Base-by-base conservation (phyloP, 2,888 invertebrate genomes). In the Apoderus coryli region DNA sequence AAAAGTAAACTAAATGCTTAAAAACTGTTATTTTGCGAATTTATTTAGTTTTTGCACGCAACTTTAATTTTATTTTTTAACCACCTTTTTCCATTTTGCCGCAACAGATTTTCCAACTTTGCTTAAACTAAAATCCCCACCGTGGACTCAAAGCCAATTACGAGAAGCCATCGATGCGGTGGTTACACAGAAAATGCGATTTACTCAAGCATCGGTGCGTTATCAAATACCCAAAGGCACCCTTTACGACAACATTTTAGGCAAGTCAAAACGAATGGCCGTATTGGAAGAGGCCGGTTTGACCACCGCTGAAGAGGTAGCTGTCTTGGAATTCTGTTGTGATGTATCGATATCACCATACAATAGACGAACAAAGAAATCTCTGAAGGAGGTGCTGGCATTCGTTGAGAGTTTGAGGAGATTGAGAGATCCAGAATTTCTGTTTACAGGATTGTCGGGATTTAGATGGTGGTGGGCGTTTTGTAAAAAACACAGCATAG, bases 381-480 rank as follows among this genome's bases (percentile, higher is more conserved):
- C 75, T 1, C 55, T 78, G 3, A 59, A 60, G 33, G 66, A 69
- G 27, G 66, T 79, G 9, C 50, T 78, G 23, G 59, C 61, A 27
- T 78, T 66, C 46, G 76, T 78, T n/a, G 72, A 74, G 47, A 70
- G 67, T 43, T 50, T 79, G 33, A 60, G 67, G 43, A 60, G 65
- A 24, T 47, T 56, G 19, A 60, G 72, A 37, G 72, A 76, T 35
- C 73, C 76, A 3, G 64, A 61, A 38, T 78, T 78, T 49, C 56
- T 65, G 37, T 76, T 78, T 46, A 64, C 68, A 32, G 73, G 75
- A n/a, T 60, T 76, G n/a, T 69, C 71, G 12, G 77, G 77, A 1
- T 79, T 74, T 46, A 59, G 76, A 9, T 79, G 79, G 79, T 79
- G 79, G 79, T 79, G 79, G 79, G 78, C 78, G 1, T 79, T 79